phyloP scores from a whole-genome alignment of 2,113 vertebrate species.

The Centrocercus urophasianus region DNA sequence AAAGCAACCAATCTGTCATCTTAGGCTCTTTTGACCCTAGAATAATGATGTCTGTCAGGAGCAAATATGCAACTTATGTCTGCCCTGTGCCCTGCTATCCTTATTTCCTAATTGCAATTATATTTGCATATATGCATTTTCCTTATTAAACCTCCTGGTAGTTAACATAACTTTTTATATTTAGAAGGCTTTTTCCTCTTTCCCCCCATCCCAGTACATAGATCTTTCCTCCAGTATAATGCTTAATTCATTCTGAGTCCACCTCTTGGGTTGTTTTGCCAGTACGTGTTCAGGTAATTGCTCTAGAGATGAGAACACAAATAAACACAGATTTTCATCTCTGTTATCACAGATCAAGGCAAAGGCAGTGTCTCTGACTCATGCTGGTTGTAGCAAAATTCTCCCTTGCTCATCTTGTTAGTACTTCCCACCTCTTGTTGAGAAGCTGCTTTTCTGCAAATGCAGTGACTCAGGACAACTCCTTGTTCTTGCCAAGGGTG shows the following conservation, averaged over 20 bases:
- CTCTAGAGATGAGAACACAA: conserved; percentile 2
- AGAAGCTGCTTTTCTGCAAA: conserved; percentile 14
- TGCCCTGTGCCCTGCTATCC: background rate
- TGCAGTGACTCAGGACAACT: conserved; percentile 28
- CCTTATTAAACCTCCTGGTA: background rate
- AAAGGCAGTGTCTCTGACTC: conserved; percentile 22
- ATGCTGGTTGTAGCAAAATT: background rate
- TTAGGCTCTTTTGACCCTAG: background rate
- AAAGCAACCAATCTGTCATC: background rate
- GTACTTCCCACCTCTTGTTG: background rate
- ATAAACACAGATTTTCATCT: conserved; percentile 27
- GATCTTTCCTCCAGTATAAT: background rate
- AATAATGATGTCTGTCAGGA: background rate
- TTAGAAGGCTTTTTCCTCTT: background rate
- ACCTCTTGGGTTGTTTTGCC: background rate
- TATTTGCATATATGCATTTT: background rate
- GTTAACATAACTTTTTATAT: background rate
- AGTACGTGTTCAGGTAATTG: background rate
- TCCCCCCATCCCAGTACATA: background rate
- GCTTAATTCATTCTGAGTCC: background rate
- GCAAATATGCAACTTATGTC: background rate
- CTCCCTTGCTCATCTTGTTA: background rate
- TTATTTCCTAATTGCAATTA: background rate
- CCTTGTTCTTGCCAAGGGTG: background rate
- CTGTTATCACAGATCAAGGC: conserved; percentile 22